Percentiles rank a stretch among this genome's conserved stretches.
Evolutionary conservation across 1,140 invertebrate species (phyloP).

Genomic region (Bombus superbus): DNA sequence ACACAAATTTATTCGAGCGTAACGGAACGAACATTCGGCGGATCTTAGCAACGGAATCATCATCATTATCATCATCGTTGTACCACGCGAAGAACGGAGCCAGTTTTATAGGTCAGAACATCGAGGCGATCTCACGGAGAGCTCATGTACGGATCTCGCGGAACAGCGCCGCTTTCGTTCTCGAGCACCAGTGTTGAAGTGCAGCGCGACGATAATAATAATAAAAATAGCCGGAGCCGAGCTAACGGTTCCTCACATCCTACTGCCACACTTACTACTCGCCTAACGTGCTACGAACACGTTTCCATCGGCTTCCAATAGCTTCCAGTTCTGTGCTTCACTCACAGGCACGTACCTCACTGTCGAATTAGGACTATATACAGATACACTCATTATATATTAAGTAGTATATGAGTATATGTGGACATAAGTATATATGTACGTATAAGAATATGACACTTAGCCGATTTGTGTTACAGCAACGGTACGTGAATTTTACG

Average conservation of each 20-base stretch:
- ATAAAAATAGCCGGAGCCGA: slow-evolving; percentile 75
- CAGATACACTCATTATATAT: too few relatives aligned
- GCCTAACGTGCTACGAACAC: slow-evolving; percentile 48
- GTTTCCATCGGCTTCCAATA: slow-evolving; percentile 34
- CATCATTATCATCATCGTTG: background rate
- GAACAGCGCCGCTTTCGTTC: slow-evolving; percentile 42
- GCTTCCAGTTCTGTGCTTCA: background rate
- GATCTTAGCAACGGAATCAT: background rate
- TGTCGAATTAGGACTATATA: too few relatives aligned
- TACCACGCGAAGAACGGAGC: background rate
- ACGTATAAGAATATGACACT: too few relatives aligned
- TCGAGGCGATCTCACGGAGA: background rate
- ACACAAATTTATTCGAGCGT: slow-evolving; percentile 8
- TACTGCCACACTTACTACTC: slow-evolving; percentile 79
- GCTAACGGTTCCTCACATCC: slow-evolving; percentile 78
- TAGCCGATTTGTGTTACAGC: too few relatives aligned
- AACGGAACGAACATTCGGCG: slow-evolving; percentile 1
- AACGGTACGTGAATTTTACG: too few relatives aligned
- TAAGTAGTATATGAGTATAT: too few relatives aligned
- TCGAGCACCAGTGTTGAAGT: slow-evolving; percentile 53
- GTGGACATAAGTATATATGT: too few relatives aligned
- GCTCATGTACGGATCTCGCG: background rate
- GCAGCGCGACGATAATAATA: slow-evolving; percentile 69
- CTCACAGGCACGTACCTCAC: background rate
- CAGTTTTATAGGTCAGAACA: slow-evolving; percentile 45